A percentile compares a stretch with the other conserved stretches of the same genome.
Conservation (phyloP, 2,797 vertebrate species). For the Xerus rutilus region DNA sequence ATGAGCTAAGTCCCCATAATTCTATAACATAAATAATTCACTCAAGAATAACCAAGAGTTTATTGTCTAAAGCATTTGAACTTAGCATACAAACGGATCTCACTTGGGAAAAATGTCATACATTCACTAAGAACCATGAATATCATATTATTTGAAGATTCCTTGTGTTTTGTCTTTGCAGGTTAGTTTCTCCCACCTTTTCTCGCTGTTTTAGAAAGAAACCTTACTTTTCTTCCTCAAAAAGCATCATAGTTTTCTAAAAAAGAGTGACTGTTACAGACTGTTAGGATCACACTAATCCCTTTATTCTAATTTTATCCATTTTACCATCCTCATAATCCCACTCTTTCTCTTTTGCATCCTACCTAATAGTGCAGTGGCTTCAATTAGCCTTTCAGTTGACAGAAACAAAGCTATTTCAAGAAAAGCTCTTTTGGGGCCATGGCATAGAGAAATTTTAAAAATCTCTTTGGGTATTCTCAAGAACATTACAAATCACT, state of each 20-base stretch:
- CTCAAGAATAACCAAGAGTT: slow-evolving; percentile 26
- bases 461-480: slow-evolving; percentile 25
- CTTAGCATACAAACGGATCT: slow-evolving; percentile 22
- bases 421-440: slow-evolving; percentile 38
- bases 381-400: slow-evolving; percentile 59
- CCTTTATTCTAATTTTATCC: slow-evolving; percentile 25
- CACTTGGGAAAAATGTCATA: slow-evolving; percentile 26
- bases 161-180: not conserved
- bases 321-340: slow-evolving; percentile 34
- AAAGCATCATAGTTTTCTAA: slow-evolving; percentile 21
- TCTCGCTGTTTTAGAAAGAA: slow-evolving; percentile 48
- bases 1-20: not conserved
- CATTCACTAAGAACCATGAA: not conserved
- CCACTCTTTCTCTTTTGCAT: slow-evolving; percentile 39
- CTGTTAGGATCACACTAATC: not conserved
- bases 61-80: not conserved
- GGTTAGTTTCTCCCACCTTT: not conserved
- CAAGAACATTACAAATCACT: slow-evolving; percentile 44
- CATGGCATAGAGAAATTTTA: slow-evolving; percentile 30
- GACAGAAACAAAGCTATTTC: slow-evolving; percentile 74
- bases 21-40: slow-evolving; percentile 32
- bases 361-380: not conserved
- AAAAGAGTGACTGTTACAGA: slow-evolving; percentile 38
- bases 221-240: slow-evolving; percentile 48
- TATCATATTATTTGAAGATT: not conserved